Percentiles rank a stretch among this genome's conserved stretches.
These are phyloP conservation scores for Paratilapia polleni DNA, from an alignment of 2,113 vertebrate genomes.

Conservation along the genomic window DNA sequence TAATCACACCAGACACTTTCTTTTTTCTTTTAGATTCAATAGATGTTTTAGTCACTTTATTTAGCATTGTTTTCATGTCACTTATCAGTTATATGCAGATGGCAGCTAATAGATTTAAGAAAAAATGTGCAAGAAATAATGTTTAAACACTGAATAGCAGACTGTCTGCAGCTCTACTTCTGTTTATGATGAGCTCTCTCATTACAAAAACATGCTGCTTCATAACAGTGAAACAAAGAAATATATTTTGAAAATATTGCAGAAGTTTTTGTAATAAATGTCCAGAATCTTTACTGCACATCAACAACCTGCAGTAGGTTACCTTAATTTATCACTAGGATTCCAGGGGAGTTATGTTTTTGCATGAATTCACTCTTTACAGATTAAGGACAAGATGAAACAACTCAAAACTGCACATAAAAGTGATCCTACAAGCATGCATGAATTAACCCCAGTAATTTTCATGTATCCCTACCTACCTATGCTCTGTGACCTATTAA, in stretches of 20 bases:
- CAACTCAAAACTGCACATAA: not conserved
- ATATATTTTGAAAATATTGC: constrained; percentile 5
- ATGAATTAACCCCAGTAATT: not conserved
- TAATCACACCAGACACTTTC: not conserved
- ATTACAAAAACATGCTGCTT: not conserved
- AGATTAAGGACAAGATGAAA: not conserved
- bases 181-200: not conserved
- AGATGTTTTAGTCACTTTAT: constrained; percentile 7
- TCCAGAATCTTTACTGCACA: constrained; percentile 10
- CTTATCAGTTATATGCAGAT: not conserved
- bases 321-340: not conserved
- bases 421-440: not conserved
- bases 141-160: constrained; percentile 1
- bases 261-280: not conserved
- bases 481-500: not conserved
- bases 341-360: not conserved
- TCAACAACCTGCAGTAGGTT: not conserved
- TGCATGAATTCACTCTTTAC: not conserved
- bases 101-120: constrained; percentile 26
- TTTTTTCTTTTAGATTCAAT: not conserved
- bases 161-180: not conserved
- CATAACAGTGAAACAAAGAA: constrained; percentile 10
- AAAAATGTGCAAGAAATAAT: not conserved
- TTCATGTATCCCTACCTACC: not conserved
- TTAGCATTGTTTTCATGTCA: constrained; percentile 26